Evolutionary conservation across 2,113 vertebrate genomes (phyloP), one percentile per base, ranked within the genome.

Genomic region (Struthidea cinerea): DNA sequence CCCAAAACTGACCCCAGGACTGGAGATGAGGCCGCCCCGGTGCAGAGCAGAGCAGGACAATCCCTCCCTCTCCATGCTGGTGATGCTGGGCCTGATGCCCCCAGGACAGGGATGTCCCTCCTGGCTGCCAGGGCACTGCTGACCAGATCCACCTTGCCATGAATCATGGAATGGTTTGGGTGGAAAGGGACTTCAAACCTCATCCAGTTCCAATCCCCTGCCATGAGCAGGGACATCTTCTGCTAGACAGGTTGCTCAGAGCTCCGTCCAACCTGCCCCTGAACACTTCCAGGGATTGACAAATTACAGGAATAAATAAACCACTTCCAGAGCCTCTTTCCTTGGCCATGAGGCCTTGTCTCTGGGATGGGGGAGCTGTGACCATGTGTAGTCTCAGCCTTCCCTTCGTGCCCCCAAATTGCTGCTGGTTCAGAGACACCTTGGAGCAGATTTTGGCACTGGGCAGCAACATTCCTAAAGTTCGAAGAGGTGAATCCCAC

Each of bases 1-100:
- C 39, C 30, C 63, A 16, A 16, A 83, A 37, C 27, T 49, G 30
- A 18, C 39, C n/a, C 10, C n/a, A 23, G 4, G 15, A 13, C 26
- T 47, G 11, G 4, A n/a, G 63, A 26, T 41, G 64, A 39, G 64
- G 53, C 74, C 1, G 0, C 33, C 16, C n/a, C 5, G 4, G 46
- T 9, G 16, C 39, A 61, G 61, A 68, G 60, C 46, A 75, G 39
- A 46, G 39, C 0, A 0, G 47, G 47, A 55, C 87, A 35, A 61
- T 39, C 37, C 17, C 47, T 23, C 33, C 24, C 30, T 83, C 17
- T 37, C 39, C 39, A 9, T 2, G 37, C 60, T 16, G 13, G 18
- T 4, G 5, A n/a, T 44, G 50, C 68, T 57, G 59, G 10, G 3
- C 52, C 68, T 52, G 37, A 26, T 52, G 16, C 1, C 23, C 53